Conservation (phyloP, 1,140 invertebrate genomes). For the Triops cancriformis region DNA sequence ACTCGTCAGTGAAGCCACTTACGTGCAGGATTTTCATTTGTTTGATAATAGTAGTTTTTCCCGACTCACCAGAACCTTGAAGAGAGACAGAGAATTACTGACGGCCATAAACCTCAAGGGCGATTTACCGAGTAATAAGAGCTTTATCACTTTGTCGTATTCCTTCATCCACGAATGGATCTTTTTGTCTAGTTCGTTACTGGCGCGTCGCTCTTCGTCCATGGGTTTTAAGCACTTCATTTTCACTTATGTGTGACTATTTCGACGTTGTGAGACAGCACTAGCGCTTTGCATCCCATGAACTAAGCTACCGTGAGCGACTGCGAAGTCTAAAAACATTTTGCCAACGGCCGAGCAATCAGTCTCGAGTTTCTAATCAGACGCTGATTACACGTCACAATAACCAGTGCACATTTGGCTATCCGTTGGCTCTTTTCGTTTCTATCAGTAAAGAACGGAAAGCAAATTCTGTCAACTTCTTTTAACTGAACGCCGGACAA, state of each 20-base stretch:
- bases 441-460: not conserved
- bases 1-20: slow-evolving; percentile 55
- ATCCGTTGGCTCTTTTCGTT: not conserved
- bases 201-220: slow-evolving; percentile 31
- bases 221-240: slow-evolving; percentile 31
- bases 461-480: not conserved
- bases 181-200: slow-evolving; percentile 38
- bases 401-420: not conserved
- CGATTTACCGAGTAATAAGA: slow-evolving; percentile 50
- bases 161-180: slow-evolving; percentile 39
- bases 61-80: slow-evolving; percentile 44
- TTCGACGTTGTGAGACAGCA: not conserved
- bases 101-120: not conserved
- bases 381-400: slow-evolving; percentile 3
- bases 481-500: no score
- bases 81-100: not conserved
- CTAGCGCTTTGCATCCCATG: not conserved
- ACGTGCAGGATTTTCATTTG: slow-evolving; percentile 74
- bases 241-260: not conserved
- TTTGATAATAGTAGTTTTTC: slow-evolving; percentile 70
- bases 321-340: not conserved
- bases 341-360: not conserved
- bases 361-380: not conserved
- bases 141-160: slow-evolving; percentile 48
- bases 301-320: not conserved